These are phyloP conservation scores for Taenioides sp. DNA, from an alignment of 2,797 vertebrate species.

Conservation along the genomic window DNA sequence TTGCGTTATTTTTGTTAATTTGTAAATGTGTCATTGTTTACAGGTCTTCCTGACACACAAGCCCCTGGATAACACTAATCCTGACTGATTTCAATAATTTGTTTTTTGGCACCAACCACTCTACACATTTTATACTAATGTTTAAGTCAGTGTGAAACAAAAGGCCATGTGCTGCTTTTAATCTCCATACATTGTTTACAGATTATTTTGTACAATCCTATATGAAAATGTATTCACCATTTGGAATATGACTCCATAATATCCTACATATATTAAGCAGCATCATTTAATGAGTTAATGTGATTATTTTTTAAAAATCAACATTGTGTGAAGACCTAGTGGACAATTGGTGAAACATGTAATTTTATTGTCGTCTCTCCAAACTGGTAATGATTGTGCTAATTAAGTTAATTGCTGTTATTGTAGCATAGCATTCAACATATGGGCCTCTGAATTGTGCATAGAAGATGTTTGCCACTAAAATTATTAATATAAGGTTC, in stretches of 20 bases:
- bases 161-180: background rate
- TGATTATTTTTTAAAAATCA: background rate
- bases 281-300: background rate
- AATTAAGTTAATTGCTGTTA: no score
- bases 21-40: constrained; percentile 31
- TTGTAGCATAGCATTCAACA: background rate
- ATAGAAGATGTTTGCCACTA: background rate
- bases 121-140: constrained; percentile 2
- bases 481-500: background rate
- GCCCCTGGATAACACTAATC: constrained; percentile 32
- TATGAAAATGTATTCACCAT: background rate
- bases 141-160: constrained; percentile 27
- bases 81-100: constrained; percentile 45
- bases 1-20: constrained; percentile 18
- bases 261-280: background rate
- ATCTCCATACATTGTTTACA: background rate
- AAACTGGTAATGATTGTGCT: no score
- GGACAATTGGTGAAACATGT: background rate
- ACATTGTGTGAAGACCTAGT: background rate
- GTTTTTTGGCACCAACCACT: constrained; percentile 34
- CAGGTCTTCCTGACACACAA: constrained; percentile 19
- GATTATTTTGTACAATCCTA: background rate
- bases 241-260: background rate
- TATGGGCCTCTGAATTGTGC: background rate
- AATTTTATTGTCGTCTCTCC: background rate